Conservation (phyloP, 2,113 vertebrate genomes). For the Motacilla alba region DNA sequence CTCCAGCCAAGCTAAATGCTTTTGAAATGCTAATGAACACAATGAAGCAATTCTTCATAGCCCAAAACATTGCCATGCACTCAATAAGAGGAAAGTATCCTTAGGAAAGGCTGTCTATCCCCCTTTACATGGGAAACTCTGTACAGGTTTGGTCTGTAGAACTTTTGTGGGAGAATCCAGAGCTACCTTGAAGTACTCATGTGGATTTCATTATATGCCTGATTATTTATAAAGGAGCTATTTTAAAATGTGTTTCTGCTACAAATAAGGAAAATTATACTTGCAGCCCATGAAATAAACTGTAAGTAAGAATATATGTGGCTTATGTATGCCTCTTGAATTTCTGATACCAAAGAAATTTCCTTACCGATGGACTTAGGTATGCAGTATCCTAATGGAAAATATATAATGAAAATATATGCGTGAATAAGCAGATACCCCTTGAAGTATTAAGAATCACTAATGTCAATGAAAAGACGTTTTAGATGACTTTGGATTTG, state of each 20-base stretch:
- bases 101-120: background rate
- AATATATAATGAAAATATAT: background rate
- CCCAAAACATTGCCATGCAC: background rate
- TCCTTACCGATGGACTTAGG: background rate
- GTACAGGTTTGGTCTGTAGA: background rate
- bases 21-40: slow-evolving; percentile 33
- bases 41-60: background rate
- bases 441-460: background rate
- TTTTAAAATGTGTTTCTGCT: background rate
- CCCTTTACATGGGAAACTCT: background rate
- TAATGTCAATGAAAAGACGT: background rate
- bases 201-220: background rate
- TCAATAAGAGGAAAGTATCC: background rate
- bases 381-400: background rate
- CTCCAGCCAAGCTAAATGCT: slow-evolving; percentile 13
- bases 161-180: background rate
- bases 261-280: background rate
- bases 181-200: background rate
- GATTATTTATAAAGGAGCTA: background rate
- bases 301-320: background rate
- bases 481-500: background rate
- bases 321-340: background rate
- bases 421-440: background rate
- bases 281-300: background rate
- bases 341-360: background rate